A percentile compares a stretch with the other conserved stretches of the same genome.
Evolutionary conservation across 1,140 invertebrate species (phyloP).

Genomic region (Brachionus sp.): DNA sequence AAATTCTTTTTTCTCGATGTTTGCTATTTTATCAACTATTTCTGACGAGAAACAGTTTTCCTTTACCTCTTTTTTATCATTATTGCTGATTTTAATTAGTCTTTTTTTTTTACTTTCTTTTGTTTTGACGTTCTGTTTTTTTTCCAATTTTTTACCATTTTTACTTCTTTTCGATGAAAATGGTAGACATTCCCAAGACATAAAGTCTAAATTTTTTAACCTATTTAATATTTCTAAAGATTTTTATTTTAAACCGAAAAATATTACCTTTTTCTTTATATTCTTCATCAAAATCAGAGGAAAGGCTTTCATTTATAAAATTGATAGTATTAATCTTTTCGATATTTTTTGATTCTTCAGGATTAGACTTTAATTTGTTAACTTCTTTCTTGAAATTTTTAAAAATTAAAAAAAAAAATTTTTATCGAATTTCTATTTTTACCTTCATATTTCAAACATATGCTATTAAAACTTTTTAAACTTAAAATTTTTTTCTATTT

Average conservation of each 20-base stretch:
- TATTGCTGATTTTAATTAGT: not conserved
- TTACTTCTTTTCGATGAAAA: slow-evolving; percentile 31
- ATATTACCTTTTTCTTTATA: not conserved
- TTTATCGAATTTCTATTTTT: no score
- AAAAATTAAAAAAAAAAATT: not conserved
- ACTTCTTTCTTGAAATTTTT: not conserved
- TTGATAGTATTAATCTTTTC: not conserved
- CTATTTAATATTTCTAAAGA: not conserved
- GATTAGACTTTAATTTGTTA: not conserved
- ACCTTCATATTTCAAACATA: no score
- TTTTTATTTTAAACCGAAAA: not conserved
- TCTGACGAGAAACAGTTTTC: not conserved
- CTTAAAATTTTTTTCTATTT: no score
- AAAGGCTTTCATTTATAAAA: not conserved
- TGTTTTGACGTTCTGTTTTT: not conserved
- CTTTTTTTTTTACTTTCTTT: not conserved
- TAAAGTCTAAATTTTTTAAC: slow-evolving; percentile 13
- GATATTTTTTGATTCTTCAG: not conserved
- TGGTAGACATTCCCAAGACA: slow-evolving; percentile 38
- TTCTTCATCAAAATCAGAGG: not conserved
- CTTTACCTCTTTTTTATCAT: not conserved
- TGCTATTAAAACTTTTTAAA: no score
- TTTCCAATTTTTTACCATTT: not conserved
- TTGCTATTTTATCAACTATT: not conserved
- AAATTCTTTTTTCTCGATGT: not conserved